Evolutionary conservation across 92 coral and sea anemone genomes (phyloP), one percentile per base, ranked within the genome.

Genomic region (Actinernus sp.): DNA sequence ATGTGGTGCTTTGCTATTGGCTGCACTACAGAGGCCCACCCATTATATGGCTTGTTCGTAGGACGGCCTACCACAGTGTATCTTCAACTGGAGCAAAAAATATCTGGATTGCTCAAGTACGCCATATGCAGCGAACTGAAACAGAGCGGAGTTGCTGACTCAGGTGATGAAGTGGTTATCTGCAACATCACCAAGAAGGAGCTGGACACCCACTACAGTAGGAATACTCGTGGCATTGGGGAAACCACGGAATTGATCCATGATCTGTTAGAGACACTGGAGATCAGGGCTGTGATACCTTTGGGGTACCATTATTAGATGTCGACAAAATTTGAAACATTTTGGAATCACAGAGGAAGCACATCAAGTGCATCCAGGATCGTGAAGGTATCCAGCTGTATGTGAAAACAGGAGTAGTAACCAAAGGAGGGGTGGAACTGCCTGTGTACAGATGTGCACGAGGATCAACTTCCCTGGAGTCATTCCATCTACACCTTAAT

Each of bases 381-480:
- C 89, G 73, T 12, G 52, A 50, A 1, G 78, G 61, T 52, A 31
- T 66, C 3, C 75, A 32, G 39, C 74, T 81, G 27, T 81, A 81
- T 32, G 41, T 39, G 26, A 22, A 25, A 24, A 66, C 78, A n/a
- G 83, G 89, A 16, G 18, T 13, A 4, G 5, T 61, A 3, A 32
- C 39, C 11, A 83, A 76, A 51, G 91, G 78, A n/a, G 84, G 68
- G 0, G 14, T 63, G n/a, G 39, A 48, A 18, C 65, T 78, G 26
- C 88, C 83, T 0, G 44, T 79, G 13, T 68, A 72, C 83, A 27
- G 63, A 21, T 85, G 83, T 31, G 71, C 92, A 1, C 54, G 74
- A 30, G 83, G 92, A 1, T 88, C 83, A 0, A 82, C 86, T 2
- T 82, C 83, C 10, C 61, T 82, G 61, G 93, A 88, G 40, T 56